phyloP scores from a whole-genome alignment of 2,888 invertebrate genomes.

The Allacma fusca region DNA sequence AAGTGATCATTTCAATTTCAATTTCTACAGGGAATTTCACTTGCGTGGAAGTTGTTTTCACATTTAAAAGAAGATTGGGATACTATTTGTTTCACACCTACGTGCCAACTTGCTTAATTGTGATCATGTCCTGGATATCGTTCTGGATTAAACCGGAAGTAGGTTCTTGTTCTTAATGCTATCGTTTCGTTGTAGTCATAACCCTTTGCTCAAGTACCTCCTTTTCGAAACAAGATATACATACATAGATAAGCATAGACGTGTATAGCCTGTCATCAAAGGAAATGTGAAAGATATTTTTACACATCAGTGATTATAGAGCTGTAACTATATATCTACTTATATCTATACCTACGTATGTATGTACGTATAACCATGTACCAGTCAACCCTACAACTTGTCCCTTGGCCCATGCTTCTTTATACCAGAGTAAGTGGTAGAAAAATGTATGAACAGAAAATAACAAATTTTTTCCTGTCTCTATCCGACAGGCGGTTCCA shows the following conservation, averaged over 20 bases:
- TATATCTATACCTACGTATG: no score
- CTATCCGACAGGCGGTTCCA: conserved; percentile 63
- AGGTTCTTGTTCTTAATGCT: background rate
- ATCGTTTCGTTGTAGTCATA: background rate
- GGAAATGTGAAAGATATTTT: conserved; percentile 1
- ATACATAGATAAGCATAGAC: no score
- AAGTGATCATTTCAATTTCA: conserved; percentile 22
- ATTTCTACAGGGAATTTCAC: conserved; percentile 81
- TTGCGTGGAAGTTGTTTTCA: conserved; percentile 88
- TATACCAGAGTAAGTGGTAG: no score
- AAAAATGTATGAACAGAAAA: no score
- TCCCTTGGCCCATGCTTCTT: no score
- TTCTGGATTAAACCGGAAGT: conserved; percentile 63
- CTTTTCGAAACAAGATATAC: background rate
- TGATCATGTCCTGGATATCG: conserved; percentile 66
- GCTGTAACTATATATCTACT: no score
- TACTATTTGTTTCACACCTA: conserved; percentile 93
- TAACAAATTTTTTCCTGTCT: background rate
- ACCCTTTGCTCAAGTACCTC: background rate
- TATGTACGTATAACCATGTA: no score
- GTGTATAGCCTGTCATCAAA: background rate
- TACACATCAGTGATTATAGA: background rate
- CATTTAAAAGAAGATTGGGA: conserved; percentile 83
- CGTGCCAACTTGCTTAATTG: conserved; percentile 90
- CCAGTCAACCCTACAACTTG: no score